These are phyloP conservation scores for Procavia capensis DNA, from an alignment of 2,113 vertebrate species.

Conservation along the genomic window DNA sequence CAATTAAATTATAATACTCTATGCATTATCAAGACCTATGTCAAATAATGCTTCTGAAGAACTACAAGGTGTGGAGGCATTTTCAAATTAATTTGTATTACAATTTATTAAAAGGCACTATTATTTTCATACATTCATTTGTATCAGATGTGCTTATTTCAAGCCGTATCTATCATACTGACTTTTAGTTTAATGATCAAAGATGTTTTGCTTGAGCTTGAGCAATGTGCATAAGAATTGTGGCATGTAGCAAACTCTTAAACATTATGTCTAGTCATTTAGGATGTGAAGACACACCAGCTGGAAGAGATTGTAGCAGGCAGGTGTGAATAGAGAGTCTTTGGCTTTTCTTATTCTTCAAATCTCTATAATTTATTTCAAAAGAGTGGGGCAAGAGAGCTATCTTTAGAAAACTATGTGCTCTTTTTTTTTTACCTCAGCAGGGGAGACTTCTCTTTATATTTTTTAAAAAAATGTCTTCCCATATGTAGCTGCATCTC, in stretches of 20 bases:
- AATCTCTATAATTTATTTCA: conserved; percentile 34
- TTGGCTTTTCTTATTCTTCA: neutral
- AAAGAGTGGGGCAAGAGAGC: conserved; percentile 15
- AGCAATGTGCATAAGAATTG: neutral
- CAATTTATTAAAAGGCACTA: neutral
- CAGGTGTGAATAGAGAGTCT: neutral
- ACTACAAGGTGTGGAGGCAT: neutral
- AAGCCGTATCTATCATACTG: neutral
- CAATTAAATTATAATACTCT: neutral
- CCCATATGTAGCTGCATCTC: neutral
- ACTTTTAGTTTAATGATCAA: conserved; percentile 20
- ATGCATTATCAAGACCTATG: neutral
- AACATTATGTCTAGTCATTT: neutral
- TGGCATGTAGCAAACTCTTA: neutral
- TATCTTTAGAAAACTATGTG: neutral
- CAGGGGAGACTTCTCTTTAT: neutral
- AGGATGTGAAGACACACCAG: neutral
- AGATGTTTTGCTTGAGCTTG: neutral
- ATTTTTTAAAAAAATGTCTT: conserved; percentile 40
- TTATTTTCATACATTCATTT: conserved; percentile 8
- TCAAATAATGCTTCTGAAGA: neutral
- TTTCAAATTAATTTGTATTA: neutral
- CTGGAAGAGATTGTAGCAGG: neutral
- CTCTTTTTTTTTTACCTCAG: neutral
- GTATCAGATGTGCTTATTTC: conserved; percentile 27